Base-by-base conservation (phyloP, 2,113 vertebrate genomes). In the Chroicocephalus ridibundus region DNA sequence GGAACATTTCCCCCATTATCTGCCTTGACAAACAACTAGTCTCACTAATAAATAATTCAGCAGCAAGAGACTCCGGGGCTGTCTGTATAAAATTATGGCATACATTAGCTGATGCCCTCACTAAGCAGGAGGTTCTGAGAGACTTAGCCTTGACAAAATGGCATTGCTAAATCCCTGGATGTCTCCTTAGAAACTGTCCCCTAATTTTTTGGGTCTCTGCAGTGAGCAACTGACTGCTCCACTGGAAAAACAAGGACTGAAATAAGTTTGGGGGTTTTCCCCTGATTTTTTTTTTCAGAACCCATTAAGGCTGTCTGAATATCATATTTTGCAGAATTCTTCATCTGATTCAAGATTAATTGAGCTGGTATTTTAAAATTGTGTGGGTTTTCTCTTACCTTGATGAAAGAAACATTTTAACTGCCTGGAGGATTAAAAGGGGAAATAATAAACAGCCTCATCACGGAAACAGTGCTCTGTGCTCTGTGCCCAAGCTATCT, bases 11-110 rank as follows among this genome's bases (percentile, higher is more conserved):
- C 58, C 40, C 62, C 32, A 74, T 96, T 95, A 96, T 90, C 84
- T 77, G 70, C 58, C 71, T 87, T 93, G 82, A 89, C 93, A 97
- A 95, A 96, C 86, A 92, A 66, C 78, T 34, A 58, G 51, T 70
- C 58, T 95, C 24, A 16, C 42, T 79, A 75, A 95, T 95, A 96
- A 97, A 96, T 96, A 95, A 95, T 97, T 97, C 93, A 97, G 66
- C 74, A 91, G 49, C 26, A 36, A 69, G 65, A 94, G 54, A 32
- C 86, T 93, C 22, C 1, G 19, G 66, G 84, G 8, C 62, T 90
- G 46, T 70, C 77, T 91, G 38, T 85, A 44, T 74, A 51, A 94
- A 96, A 91, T 95, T 86, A 92, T 90, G 78, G 81, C 89, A 94
- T 90, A 70, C 13, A 77, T 97, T 96, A 93, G 55, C 71, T 80